Base-by-base conservation (phyloP, 30 jellyfish, hydroid and myxozoan species). In the Catostylus mosaicus region DNA sequence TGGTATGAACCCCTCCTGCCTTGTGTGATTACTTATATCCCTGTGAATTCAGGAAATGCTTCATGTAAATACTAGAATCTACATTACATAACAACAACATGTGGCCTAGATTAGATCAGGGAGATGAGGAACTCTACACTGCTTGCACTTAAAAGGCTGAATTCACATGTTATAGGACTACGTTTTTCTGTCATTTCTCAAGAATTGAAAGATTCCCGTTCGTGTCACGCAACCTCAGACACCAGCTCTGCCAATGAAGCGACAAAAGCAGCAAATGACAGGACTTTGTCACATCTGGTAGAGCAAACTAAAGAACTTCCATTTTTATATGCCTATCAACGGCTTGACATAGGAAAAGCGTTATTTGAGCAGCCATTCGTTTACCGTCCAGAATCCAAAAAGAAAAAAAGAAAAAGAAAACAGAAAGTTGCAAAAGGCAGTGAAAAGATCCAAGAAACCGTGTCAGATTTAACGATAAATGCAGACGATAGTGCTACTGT, bases 281-380 rank as follows among this genome's bases (percentile, higher is more conserved):
- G 63, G 63, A 23, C 63, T 4, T 6, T 48, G 20, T 48, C 63
- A 2, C 1, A 27, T 16, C 20, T 27, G 14, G 63, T 2, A 27
- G 63, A 27, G 23, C 63, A 48, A 48, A 4, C 63, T 29, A 40
- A 33, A 10, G 68, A 73, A 26, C 61, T 70, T 12, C 79, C 77
- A 18, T 43, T 77, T 23, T 16, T 57, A 32, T 73, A n/a, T 48
- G 72, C 84, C 19, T 12, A 31, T 30, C 31, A 48, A 30, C 27
- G 63, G 37, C 31, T 59, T 3, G 71, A 27, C 71, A 23, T 59
- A 27, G 38, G 26, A 5, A 33, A 18, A 19, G 73, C 38, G 11
- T 26, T 45, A 20, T 12, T 67, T 66, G 90, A 80, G 46, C 59
- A 47, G 11, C 90, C 90, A 30, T 80, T 65, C 30, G 29, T 80